Evolutionary conservation across 1,140 invertebrate genomes (phyloP).

Genomic region (Drosophila eugracilis): DNA sequence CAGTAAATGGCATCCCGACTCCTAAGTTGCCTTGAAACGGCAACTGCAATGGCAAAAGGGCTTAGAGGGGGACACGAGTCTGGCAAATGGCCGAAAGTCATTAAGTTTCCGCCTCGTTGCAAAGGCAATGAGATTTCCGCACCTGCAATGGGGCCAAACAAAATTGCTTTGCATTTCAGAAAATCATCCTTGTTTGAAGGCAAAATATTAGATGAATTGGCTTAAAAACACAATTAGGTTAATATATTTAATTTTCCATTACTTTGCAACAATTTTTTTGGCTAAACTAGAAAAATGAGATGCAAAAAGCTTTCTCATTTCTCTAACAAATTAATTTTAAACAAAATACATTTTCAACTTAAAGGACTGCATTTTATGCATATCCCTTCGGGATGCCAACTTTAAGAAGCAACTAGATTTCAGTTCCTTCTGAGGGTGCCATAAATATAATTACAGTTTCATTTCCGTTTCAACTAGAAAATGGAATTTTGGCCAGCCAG

Average conservation of each 20-base stretch:
- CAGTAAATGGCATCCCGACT: slow-evolving; percentile 28
- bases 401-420: slow-evolving; percentile 7
- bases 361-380: slow-evolving; percentile 46
- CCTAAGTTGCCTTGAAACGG: slow-evolving; percentile 19
- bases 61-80: slow-evolving; percentile 43
- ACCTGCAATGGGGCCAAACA: slow-evolving; percentile 11
- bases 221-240: too few species aligned
- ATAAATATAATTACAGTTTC: slow-evolving; percentile 77
- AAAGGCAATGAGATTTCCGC: slow-evolving; percentile 58
- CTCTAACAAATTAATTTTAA: too few species aligned
- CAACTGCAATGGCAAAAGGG: slow-evolving; percentile 14
- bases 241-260: too few species aligned
- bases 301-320: too few species aligned
- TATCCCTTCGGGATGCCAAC: slow-evolving; percentile 26
- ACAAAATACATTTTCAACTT: slow-evolving; percentile 18
- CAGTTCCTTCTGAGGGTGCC: slow-evolving; percentile 29
- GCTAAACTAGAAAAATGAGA: too few species aligned
- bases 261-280: too few species aligned
- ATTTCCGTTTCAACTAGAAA: slow-evolving; percentile 61
- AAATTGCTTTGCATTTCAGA: background rate
- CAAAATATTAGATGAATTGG: background rate
- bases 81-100: slow-evolving; percentile 79
- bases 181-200: background rate
- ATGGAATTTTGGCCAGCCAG: slow-evolving; percentile 34
- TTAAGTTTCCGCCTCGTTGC: slow-evolving; percentile 67